Conservation (phyloP, 2,797 vertebrate species). For the Sebastes itinus region DNA sequence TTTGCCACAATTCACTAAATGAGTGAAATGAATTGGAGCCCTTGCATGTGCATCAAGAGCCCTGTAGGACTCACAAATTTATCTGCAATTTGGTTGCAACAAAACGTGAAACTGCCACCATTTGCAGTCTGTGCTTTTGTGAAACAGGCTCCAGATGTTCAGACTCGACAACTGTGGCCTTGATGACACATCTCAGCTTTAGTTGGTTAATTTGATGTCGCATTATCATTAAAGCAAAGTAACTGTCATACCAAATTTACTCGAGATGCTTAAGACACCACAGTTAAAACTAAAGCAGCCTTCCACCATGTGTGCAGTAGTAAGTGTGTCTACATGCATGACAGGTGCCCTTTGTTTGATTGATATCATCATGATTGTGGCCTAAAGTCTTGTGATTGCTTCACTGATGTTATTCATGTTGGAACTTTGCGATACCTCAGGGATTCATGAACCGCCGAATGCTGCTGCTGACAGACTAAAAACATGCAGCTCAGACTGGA, state of each 20-base stretch:
- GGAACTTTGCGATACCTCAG: conserved; percentile 15
- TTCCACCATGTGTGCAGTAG: conserved; percentile 17
- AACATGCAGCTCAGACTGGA: conserved; percentile 25
- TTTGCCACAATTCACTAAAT: neutral
- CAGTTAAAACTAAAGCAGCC: conserved; percentile 13
- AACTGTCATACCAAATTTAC: conserved; percentile 25
- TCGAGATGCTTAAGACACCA: conserved; percentile 8
- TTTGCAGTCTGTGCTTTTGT: conserved; percentile 23
- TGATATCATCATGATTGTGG: conserved; percentile 24
- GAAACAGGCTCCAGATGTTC: conserved; percentile 46
- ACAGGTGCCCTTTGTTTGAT: conserved; percentile 31
- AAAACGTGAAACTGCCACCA: neutral
- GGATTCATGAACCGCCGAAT: conserved; percentile 23
- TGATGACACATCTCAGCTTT: conserved; percentile 38
- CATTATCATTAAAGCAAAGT: conserved; percentile 23
- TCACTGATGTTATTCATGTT: conserved; percentile 28
- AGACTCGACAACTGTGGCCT: conserved; percentile 12
- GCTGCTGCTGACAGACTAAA: conserved; percentile 32
- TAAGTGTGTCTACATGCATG: neutral
- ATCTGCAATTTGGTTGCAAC: neutral
- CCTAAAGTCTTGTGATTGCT: conserved; percentile 15
- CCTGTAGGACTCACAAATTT: neutral
- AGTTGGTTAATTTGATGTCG: conserved; percentile 27
- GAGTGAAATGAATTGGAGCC: neutral
- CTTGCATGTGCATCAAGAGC: neutral